Evolutionary conservation across 1,140 invertebrate species (phyloP), one percentile per base, ranked within the genome.

Genomic region (Babylonia areolata): DNA sequence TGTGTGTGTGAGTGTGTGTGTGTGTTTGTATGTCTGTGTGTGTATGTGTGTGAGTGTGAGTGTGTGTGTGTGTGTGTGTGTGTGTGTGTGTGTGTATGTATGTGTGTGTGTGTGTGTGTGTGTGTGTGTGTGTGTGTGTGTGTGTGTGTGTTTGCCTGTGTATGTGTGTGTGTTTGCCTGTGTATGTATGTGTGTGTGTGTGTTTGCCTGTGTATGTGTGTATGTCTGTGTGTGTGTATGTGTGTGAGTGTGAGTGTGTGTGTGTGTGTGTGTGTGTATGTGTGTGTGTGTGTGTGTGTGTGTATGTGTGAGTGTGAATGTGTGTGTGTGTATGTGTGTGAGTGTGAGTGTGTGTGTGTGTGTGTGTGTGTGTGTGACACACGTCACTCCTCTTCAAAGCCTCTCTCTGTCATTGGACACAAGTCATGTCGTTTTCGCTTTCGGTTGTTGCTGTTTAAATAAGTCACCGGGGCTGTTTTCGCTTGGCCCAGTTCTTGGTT

Each of bases 61-160:
- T 75, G 33, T 75, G 33, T 37, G 33, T 37, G 37, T 3, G 15
- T 75, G 33, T 1, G 33, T 75, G 33, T 37, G 33, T 75, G 73
- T 75, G 73, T 75, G 73, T 75, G 73, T 75, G 33, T 35, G 73
- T 75, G 73, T 75, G 73, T 75, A 33, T 75, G 73, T 75, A 33
- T 37, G 73, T 37, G 73, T 37, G 73, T 37, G 73, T 37, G 73
- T 75, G 73, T 75, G 73, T 75, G 73, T 75, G 73, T 75, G 73
- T 75, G 73, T 75, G 17, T 75, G 17, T 75, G 73, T 75, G 73
- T 75, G 73, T 75, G 17, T 75, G 73, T 75, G 73, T 75, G 73
- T 75, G 73, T 75, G 73, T 75, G 73, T 75, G 73, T 75, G 73
- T 35, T 12, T 35, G 31, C 28, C 11, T 35, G 31, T 75, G 5